Evolutionary conservation across 2,113 vertebrate genomes (phyloP).

Genomic region (Microcebus murinus): DNA sequence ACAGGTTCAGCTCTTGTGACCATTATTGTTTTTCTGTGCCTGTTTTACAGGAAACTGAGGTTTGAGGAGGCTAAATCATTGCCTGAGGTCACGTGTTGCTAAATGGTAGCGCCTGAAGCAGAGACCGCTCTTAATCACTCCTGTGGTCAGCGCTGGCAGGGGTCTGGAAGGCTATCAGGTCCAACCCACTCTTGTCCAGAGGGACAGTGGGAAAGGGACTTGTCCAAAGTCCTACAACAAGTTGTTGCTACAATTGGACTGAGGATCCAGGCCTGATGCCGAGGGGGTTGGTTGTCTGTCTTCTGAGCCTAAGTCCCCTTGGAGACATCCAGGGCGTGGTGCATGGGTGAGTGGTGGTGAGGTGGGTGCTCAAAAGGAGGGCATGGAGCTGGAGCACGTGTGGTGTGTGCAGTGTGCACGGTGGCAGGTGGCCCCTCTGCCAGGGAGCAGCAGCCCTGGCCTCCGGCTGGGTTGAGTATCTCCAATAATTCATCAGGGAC

Average conservation of each 20-base stretch:
- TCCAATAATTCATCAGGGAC: conserved; percentile 41
- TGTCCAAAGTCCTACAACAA: not conserved
- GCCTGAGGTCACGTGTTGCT: not conserved
- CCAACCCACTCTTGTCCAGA: not conserved
- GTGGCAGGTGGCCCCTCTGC: not conserved
- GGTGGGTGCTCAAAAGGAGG: not conserved
- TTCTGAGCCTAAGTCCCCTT: not conserved
- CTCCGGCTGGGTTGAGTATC: not conserved
- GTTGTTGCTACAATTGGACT: not conserved
- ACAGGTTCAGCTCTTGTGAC: too few relatives aligned
- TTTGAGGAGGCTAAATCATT: not conserved
- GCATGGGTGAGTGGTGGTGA: not conserved
- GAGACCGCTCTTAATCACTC: not conserved
- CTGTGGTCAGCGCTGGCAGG: not conserved
- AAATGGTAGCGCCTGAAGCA: not conserved
- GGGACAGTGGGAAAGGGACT: not conserved
- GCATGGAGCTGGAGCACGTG: fast-evolving
- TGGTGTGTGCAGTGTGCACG: fast-evolving
- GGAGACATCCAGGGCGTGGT: not conserved
- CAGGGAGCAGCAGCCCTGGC: not conserved
- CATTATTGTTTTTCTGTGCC: not conserved
- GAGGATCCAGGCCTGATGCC: not conserved
- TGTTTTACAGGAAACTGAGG: conserved; percentile 14
- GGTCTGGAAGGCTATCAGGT: not conserved
- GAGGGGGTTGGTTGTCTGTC: not conserved